Evolutionary conservation across 2,797 vertebrate species (phyloP).

Genomic region (Gallinago stenura): DNA sequence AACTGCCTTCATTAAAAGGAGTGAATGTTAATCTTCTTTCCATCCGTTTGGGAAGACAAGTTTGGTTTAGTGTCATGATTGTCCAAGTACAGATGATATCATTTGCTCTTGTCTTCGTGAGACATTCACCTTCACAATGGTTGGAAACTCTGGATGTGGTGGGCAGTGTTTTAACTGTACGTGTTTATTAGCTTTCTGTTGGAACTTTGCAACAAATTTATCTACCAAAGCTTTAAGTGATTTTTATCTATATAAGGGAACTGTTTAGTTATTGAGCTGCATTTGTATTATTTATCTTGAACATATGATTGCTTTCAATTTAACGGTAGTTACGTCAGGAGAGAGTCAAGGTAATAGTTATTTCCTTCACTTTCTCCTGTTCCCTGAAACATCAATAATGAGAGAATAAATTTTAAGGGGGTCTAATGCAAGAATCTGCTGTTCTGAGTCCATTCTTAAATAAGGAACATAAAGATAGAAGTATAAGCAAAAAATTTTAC

Average conservation of each 20-base stretch:
- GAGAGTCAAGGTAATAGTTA: not conserved
- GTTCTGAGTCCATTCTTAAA: not conserved
- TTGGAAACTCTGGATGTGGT: not conserved
- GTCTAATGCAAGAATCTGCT: not conserved
- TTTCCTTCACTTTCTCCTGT: not conserved
- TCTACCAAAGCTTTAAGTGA: not conserved
- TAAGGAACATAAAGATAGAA: not conserved
- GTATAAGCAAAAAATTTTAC: not conserved
- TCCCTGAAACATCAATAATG: not conserved
- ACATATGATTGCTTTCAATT: not conserved
- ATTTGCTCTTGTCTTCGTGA: not conserved
- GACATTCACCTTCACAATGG: not conserved
- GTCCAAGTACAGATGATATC: not conserved
- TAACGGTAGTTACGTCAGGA: not conserved
- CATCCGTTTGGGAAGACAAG: not conserved
- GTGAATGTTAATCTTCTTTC: not conserved
- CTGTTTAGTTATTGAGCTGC: not conserved
- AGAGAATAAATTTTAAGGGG: not conserved
- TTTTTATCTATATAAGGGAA: not conserved
- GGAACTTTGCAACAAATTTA: not conserved
- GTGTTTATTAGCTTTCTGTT: not conserved
- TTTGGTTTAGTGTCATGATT: rapidly evolving
- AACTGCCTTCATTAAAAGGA: not conserved
- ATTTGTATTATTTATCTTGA: not conserved
- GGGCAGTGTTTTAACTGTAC: not conserved